phyloP scores from a whole-genome alignment of 2,797 vertebrate genomes.

The Petrocephalus sullivani region DNA sequence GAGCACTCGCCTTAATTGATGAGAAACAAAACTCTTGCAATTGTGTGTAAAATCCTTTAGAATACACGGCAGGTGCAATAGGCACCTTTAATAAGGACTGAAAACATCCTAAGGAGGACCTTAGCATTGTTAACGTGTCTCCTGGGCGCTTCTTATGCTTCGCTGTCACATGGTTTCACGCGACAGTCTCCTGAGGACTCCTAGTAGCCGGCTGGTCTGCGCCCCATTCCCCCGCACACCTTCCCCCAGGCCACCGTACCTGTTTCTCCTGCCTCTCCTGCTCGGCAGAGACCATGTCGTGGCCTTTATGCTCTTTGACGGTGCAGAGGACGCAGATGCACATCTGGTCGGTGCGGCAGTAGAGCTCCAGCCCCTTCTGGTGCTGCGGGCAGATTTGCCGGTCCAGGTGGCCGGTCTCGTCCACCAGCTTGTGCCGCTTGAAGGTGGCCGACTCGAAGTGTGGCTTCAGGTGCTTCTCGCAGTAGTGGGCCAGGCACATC shows the following conservation, averaged over 20 bases:
- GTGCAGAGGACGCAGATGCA: constrained; percentile 98
- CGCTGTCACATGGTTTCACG: neutral
- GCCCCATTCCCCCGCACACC: neutral
- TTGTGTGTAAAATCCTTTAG: neutral
- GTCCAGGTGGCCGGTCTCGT: constrained; percentile 90
- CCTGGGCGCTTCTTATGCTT: neutral
- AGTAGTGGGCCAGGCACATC: constrained; percentile 94
- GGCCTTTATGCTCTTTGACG: constrained; percentile 94
- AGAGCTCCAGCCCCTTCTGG: constrained; percentile 95
- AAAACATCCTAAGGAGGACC: neutral
- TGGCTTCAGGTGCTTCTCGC: constrained; percentile 89
- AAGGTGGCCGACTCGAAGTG: constrained; percentile 88
- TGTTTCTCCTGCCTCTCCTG: constrained; percentile 89
- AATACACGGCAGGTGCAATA: neutral
- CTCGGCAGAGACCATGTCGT: constrained; percentile 91
- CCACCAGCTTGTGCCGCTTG: constrained; percentile 90
- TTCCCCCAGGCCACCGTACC: constrained; percentile 50
- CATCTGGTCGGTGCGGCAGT: constrained; percentile 93
- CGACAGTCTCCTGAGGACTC: neutral
- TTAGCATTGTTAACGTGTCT: neutral
- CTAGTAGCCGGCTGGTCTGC: neutral
- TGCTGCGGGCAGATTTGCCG: constrained; percentile 92
- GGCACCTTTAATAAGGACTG: no score
- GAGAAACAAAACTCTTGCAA: neutral
- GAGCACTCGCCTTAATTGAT: neutral